Conservation (phyloP, 2,888 invertebrate genomes). For the Drosophila emarginata region DNA sequence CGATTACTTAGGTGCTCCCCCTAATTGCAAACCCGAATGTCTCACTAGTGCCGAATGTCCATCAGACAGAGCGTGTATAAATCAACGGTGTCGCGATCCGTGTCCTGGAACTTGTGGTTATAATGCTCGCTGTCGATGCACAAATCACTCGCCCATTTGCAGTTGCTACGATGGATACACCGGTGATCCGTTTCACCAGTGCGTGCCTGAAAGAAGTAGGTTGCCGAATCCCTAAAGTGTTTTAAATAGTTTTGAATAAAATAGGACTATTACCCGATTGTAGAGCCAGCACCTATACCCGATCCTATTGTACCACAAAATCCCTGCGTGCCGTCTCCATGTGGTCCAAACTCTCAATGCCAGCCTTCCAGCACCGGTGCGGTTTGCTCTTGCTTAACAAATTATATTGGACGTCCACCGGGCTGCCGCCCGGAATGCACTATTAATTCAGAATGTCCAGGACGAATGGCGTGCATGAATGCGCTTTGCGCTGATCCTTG, state of each 20-base stretch:
- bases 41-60: conserved; percentile 89
- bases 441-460: conserved; percentile 84
- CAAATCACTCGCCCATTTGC: conserved; percentile 91
- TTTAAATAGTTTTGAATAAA: conserved; percentile 5
- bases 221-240: conserved; percentile 1
- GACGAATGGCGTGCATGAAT: conserved; percentile 83
- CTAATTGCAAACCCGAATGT: conserved; percentile 90
- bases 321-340: conserved; percentile 86
- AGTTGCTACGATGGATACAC: conserved; percentile 87
- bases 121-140: conserved; percentile 88
- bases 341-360: conserved; percentile 86
- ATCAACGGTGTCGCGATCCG: conserved; percentile 89
- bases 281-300: conserved; percentile 64
- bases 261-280: conserved; percentile 26
- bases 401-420: conserved; percentile 86
- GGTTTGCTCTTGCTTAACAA: conserved; percentile 85
- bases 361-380: conserved; percentile 83
- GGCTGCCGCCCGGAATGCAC: conserved; percentile 87
- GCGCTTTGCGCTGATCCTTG: conserved; percentile 86
- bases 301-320: conserved; percentile 81
- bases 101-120: conserved; percentile 89
- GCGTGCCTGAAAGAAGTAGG: conserved; percentile 83
- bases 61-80: conserved; percentile 88
- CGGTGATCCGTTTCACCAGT: conserved; percentile 90
- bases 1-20: conserved; percentile 88